Percentiles rank a stretch among this genome's conserved stretches.
These are phyloP conservation scores for Channa striata DNA, from an alignment of 2,797 vertebrate species.

Conservation along the genomic window DNA sequence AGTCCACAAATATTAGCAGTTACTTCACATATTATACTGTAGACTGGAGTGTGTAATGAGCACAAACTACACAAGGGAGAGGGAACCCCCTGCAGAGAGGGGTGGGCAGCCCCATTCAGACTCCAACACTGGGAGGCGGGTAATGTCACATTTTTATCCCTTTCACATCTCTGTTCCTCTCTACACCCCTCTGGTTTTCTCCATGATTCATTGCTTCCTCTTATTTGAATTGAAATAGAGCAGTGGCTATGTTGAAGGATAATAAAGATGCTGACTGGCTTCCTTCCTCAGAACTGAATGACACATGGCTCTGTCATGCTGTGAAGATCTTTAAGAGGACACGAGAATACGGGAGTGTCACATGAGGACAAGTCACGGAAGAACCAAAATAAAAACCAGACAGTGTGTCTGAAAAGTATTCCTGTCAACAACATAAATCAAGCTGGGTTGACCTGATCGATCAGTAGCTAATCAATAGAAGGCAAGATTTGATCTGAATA, in stretches of 20 bases:
- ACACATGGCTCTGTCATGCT: constrained; percentile 23
- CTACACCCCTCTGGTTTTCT: constrained; percentile 1
- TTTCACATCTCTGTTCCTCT: constrained; percentile 37
- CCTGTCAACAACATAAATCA: background rate
- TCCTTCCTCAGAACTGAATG: constrained; percentile 22
- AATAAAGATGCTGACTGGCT: background rate
- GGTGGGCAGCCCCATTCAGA: constrained; percentile 65
- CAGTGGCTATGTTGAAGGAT: background rate
- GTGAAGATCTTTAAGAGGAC: constrained; percentile 36
- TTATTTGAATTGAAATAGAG: constrained; percentile 44
- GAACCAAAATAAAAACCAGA: constrained; percentile 12
- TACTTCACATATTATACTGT: too few species aligned
- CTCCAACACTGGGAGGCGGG: constrained; percentile 43
- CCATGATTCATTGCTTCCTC: background rate
- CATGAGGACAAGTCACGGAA: constrained; percentile 6
- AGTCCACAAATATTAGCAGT: too few species aligned
- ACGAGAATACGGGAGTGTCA: constrained; percentile 17
- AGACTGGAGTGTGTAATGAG: constrained; percentile 22
- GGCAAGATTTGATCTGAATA: constrained; percentile 10
- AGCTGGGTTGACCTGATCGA: constrained; percentile 12
- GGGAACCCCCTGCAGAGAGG: constrained; percentile 53
- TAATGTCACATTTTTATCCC: constrained; percentile 49
- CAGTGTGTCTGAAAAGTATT: constrained; percentile 4
- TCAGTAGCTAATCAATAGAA: constrained; percentile 27
- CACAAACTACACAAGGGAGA: constrained; percentile 34